Evolutionary conservation across 2,797 vertebrate species (phyloP), one percentile per base, ranked within the genome.

Genomic region (Pangasius krempfi): DNA sequence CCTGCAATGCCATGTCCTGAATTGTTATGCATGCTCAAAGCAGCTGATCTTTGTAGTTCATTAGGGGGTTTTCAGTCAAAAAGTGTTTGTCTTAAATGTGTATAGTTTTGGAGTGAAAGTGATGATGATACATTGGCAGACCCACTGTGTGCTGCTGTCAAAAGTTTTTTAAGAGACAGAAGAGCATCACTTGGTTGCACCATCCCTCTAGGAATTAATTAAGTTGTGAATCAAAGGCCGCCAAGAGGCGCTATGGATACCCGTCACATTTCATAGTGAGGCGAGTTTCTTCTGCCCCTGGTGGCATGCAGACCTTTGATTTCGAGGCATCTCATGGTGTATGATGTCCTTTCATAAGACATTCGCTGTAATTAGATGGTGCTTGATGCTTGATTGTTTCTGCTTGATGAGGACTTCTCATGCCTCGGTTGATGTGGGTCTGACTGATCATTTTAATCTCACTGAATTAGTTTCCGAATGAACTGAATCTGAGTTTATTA

Each of bases 131-230:
- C 70, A 22, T 73, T 78, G 78, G 85, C 88, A 75, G 85, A 90
- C 88, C 84, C 64, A 33, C 52, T 33, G 85, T 62, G 70, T 89
- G 84, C 40, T 20, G 56, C 91, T 92, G 91, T 92, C 89, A 89
- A 44, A 88, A 80, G 62, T 85, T 91, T 89, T 90, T 84, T 81
- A 81, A 81, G 75, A 89, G 64, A 83, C 88, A 33, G 62, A 81
- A 83, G 80, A 87, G 75, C 88, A 86, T 89, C 89, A 89, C 91
- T 88, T 70, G 88, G 89, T 88, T 89, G 82, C 87, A 56, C 47
- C 80, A 76, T 91, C 89, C 93, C 93, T 94, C 92, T 91, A 95
- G 94, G 94, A 95, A 93, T 94, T 94, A 94, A 95, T 96, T 95
- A 95, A 92, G 90, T 92, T 82, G 81, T 47, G 88, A 93, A 94